Percentiles rank a stretch among this genome's conserved stretches.
Evolutionary conservation across 2,113 vertebrate genomes (phyloP).

Genomic region (Xenopus borealis): DNA sequence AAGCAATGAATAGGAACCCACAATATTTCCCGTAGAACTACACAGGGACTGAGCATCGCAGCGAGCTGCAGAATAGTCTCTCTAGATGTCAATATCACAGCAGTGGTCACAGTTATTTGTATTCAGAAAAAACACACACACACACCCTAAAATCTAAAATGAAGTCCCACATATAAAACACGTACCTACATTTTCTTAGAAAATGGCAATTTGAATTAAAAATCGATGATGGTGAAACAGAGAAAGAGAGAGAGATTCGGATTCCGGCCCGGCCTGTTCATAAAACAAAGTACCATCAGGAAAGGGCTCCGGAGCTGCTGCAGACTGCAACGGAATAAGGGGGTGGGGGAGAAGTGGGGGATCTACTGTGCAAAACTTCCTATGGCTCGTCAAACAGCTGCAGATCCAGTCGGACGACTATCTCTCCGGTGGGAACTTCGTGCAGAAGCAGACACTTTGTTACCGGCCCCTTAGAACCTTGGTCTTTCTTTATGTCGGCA

Average conservation of each 20-base stretch:
- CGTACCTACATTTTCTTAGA: slow-evolving; percentile 51
- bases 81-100: slow-evolving; percentile 46
- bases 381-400: slow-evolving; percentile 94
- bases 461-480: slow-evolving; percentile 96
- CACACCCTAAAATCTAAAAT: slow-evolving; percentile 48
- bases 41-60: slow-evolving; percentile 11
- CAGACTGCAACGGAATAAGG: not conserved
- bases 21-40: slow-evolving; percentile 1
- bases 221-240: slow-evolving; percentile 62
- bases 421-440: slow-evolving; percentile 97
- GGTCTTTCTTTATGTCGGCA: slow-evolving; percentile 97
- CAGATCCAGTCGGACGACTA: slow-evolving; percentile 92
- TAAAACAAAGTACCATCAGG: not conserved
- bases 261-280: slow-evolving; percentile 58
- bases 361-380: slow-evolving; percentile 35
- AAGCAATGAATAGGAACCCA: too few relatives aligned
- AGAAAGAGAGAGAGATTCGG: slow-evolving; percentile 49
- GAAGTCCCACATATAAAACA: slow-evolving; percentile 50
- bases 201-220: slow-evolving; percentile 50
- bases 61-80: slow-evolving; percentile 37
- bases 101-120: slow-evolving; percentile 28
- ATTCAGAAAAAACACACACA: slow-evolving; percentile 41
- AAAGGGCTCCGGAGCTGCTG: not conserved
- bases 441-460: slow-evolving; percentile 95
- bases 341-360: not conserved